Base-by-base conservation (phyloP, 2,113 vertebrate species). In the Chauna torquata region DNA sequence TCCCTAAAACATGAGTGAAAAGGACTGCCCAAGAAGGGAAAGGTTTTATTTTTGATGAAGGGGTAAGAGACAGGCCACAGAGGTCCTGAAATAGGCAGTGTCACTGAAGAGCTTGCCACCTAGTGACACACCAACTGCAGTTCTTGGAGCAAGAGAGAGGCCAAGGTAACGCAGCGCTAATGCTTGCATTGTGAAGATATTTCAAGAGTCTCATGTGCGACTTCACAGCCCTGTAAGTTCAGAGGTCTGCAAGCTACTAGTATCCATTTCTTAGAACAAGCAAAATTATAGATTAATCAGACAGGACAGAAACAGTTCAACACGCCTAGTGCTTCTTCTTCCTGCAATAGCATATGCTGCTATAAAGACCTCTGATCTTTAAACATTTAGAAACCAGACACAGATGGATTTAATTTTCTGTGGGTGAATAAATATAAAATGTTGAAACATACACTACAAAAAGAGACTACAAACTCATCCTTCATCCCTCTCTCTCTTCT, bases 71-170 rank as follows among this genome's bases (percentile, higher is more conserved):
- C 16, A 77, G 30, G 22, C 11, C 59, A 49, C 28, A 61, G 54
- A 61, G 52, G 11, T 72, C 44, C 44, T 0, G 0, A 25, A 36
- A 64, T 0, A 28, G 25, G 24, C 84, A 55, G 30, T 34, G 61
- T 12, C 38, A 62, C 40, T 49, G 49, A 2, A 71, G 16, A 80
- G 27, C 4, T 4, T 55, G 36, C 38, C 42, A 68, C 19, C 11
- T 4, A 47, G 38, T 3, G 16, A 87, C 19, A 54, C 0, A 7
- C 11, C 82, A 88, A 30, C 3, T 64, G 25, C 28, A 27, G 62
- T 19, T 52, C 66, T 74, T 34, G 34, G 22, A 68, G 57, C 58
- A 72, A 50, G 42, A 81, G 23, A 75, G 36, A 72, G 5, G 20
- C 34, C 30, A 49, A 88, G 38, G 66, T 58, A 88, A 61, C 13